phyloP scores from a whole-genome alignment of 2,888 invertebrate species.

The Hypolimnas misippus region DNA sequence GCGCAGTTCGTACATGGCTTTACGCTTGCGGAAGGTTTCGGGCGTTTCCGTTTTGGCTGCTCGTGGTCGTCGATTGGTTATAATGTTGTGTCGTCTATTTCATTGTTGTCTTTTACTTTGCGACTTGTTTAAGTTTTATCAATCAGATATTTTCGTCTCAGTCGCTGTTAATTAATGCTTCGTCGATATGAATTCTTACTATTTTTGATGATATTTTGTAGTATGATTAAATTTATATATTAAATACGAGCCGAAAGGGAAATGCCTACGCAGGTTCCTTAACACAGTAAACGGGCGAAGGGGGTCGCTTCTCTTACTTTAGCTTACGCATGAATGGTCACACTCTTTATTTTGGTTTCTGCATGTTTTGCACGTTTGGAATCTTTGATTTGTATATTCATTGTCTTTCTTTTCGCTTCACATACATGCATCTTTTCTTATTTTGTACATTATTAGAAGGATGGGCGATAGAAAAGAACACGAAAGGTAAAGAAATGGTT shows the following conservation, averaged over 20 bases:
- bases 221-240: too few species aligned
- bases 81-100: conserved; percentile 1
- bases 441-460: background rate
- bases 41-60: conserved; percentile 45
- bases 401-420: conserved; percentile 7
- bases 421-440: background rate
- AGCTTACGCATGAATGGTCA: conserved; percentile 17
- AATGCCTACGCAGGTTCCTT: conserved; percentile 61
- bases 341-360: conserved; percentile 9
- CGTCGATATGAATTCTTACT: too few species aligned
- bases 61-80: conserved; percentile 51
- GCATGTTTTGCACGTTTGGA: conserved; percentile 32
- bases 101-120: background rate
- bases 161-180: too few species aligned
- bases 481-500: background rate
- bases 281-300: conserved; percentile 63
- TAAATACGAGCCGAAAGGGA: conserved; percentile 43
- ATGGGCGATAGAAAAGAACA: background rate
- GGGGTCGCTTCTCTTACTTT: conserved; percentile 50
- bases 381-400: conserved; percentile 5
- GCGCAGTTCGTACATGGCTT: too few species aligned
- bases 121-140: background rate
- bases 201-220: too few species aligned
- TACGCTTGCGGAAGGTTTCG: conserved; percentile 71
- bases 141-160: too few species aligned